These are phyloP conservation scores for Reinhardtius hippoglossoides DNA, from an alignment of 2,113 vertebrate genomes.

Conservation along the genomic window DNA sequence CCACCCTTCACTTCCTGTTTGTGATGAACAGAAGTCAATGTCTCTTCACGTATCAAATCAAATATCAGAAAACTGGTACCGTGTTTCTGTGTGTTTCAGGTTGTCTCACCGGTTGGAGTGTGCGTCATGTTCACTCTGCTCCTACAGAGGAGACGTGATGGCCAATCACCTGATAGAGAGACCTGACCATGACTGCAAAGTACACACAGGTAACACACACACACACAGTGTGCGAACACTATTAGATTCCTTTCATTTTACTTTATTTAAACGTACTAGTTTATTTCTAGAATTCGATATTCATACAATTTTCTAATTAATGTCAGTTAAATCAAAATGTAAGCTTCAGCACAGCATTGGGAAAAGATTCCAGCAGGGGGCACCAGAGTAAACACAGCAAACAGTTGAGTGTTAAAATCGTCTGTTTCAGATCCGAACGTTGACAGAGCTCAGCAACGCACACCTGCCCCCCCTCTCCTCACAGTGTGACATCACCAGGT, in stretches of 20 bases:
- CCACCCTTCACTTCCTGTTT: neutral
- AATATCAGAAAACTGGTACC: too few relatives aligned
- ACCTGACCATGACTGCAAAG: conserved; percentile 80
- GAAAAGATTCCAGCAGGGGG: neutral
- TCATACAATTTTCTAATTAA: neutral
- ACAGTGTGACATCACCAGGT: neutral
- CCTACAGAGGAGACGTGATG: conserved; percentile 89
- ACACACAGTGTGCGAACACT: neutral
- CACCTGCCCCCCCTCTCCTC: neutral
- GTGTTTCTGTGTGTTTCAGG: conserved; percentile 64
- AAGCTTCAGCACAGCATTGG: too few relatives aligned
- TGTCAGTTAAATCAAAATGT: too few relatives aligned
- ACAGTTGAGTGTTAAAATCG: neutral
- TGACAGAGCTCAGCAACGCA: neutral
- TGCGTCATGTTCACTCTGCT: conserved; percentile 82
- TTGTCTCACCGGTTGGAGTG: conserved; percentile 82
- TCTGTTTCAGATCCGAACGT: neutral
- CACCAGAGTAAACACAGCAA: neutral
- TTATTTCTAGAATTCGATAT: neutral
- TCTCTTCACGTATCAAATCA: too few relatives aligned
- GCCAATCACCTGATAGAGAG: conserved; percentile 89
- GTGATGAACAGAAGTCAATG: neutral
- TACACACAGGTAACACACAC: conserved; percentile 28
- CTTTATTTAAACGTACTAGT: too few relatives aligned
- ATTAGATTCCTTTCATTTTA: too few relatives aligned